phyloP scores from a whole-genome alignment of 1,140 invertebrate species.

The Hirudo medicinalis region DNA sequence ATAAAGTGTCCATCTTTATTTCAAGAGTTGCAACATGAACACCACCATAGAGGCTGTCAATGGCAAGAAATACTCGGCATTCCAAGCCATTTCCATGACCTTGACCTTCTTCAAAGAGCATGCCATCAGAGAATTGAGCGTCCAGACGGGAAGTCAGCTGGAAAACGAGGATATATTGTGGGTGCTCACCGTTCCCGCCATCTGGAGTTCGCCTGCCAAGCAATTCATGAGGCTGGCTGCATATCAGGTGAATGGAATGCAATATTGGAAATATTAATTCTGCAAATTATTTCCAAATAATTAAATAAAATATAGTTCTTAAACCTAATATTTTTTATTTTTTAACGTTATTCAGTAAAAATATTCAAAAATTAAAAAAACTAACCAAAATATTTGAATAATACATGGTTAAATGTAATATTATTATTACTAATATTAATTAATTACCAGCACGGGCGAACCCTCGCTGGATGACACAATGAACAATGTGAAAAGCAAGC shows the following conservation, averaged over 20 bases:
- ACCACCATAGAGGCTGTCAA: slow-evolving; percentile 45
- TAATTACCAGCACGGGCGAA: no score
- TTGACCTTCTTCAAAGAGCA: slow-evolving; percentile 47
- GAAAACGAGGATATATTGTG: slow-evolving; percentile 47
- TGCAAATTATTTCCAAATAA: not conserved
- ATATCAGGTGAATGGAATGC: slow-evolving; percentile 41
- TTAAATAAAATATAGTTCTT: not conserved
- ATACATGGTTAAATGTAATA: not conserved
- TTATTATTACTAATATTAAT: no score
- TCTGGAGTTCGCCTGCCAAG: slow-evolving; percentile 52
- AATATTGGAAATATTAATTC: not conserved
- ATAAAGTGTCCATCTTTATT: not conserved
- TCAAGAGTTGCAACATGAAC: slow-evolving; percentile 44
- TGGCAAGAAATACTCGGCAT: slow-evolving; percentile 42
- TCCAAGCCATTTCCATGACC: slow-evolving; percentile 46
- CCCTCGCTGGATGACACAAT: no score
- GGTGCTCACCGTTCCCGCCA: slow-evolving; percentile 53
- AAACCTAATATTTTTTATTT: not conserved
- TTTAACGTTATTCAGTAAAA: not conserved
- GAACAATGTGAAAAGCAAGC: no score
- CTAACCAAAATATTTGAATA: not conserved
- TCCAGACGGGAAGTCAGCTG: slow-evolving; percentile 42
- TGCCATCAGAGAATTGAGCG: slow-evolving; percentile 46
- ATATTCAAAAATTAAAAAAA: not conserved
- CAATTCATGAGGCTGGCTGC: slow-evolving; percentile 52